Evolutionary conservation across 2,888 invertebrate species (phyloP).

Genomic region (Ophonus ardosiacus): DNA sequence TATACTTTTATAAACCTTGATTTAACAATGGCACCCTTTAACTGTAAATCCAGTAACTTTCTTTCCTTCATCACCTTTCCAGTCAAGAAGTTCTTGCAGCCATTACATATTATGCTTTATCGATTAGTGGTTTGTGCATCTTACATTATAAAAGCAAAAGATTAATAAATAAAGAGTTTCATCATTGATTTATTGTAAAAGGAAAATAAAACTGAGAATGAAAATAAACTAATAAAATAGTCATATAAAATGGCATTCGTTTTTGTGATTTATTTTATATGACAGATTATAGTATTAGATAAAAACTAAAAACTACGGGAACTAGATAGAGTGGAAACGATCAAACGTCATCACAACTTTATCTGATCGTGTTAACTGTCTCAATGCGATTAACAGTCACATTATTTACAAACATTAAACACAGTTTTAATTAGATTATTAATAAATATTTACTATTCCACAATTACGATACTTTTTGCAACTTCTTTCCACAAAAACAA

Average conservation of each 20-base stretch:
- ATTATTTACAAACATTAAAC: constrained; percentile 1
- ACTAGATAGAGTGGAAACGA: background rate
- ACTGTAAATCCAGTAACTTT: no score
- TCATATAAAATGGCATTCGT: background rate
- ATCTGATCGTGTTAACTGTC: constrained; percentile 20
- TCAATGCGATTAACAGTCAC: constrained; percentile 30
- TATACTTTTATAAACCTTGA: no score
- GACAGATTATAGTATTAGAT: constrained; percentile 11
- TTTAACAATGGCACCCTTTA: no score
- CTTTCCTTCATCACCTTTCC: no score
- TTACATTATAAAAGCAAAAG: no score
- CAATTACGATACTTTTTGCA: constrained; percentile 42
- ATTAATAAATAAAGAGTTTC: no score
- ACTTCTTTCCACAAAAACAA: constrained; percentile 13
- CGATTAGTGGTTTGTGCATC: no score
- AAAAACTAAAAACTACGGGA: constrained; percentile 17
- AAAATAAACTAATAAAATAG: no score
- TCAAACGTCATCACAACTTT: constrained; percentile 28
- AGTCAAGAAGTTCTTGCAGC: no score
- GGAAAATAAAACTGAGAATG: background rate
- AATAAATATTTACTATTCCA: constrained; percentile 35
- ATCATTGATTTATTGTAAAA: no score
- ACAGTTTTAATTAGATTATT: constrained; percentile 43
- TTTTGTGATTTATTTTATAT: constrained; percentile 1
- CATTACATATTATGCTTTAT: no score